phyloP scores from a whole-genome alignment of 2,888 invertebrate species.

The Stenoptilia bipunctidactyla region DNA sequence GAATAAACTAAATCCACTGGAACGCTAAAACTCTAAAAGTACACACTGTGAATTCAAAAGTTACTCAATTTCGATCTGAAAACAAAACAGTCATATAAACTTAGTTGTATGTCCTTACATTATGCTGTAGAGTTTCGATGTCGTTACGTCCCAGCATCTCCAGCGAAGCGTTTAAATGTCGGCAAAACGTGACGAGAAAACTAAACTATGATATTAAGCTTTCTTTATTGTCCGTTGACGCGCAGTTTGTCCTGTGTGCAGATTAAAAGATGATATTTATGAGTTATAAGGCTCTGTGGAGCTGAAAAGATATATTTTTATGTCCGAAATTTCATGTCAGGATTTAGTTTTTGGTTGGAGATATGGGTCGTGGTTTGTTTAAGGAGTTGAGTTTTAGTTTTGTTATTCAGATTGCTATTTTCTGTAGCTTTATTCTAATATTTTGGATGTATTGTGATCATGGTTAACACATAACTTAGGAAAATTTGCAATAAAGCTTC shows the following conservation, averaged over 20 bases:
- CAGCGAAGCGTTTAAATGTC: conserved; percentile 51
- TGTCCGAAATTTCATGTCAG: too few relatives aligned
- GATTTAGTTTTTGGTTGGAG: too few relatives aligned
- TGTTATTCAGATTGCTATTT: background rate
- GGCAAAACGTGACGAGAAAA: conserved; percentile 64
- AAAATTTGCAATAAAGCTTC: too few relatives aligned
- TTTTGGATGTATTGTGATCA: too few relatives aligned
- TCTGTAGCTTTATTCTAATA: background rate
- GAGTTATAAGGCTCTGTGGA: conserved; percentile 7
- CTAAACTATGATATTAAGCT: conserved; percentile 49
- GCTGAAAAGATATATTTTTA: too few relatives aligned
- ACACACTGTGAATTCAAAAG: too few relatives aligned
- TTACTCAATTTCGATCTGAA: too few relatives aligned
- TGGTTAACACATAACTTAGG: too few relatives aligned
- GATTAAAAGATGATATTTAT: conserved; percentile 53
- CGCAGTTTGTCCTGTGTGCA: conserved; percentile 40
- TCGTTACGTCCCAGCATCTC: background rate
- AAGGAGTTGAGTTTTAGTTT: conserved; percentile 2
- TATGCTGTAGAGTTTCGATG: background rate
- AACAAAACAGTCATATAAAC: too few relatives aligned
- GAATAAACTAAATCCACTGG: too few relatives aligned
- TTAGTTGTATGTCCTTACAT: too few relatives aligned
- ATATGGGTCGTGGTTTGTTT: background rate
- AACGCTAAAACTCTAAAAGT: too few relatives aligned
- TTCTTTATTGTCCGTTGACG: conserved; percentile 48